Evolutionary conservation across 2,888 invertebrate species (phyloP), one percentile per base, ranked within the genome.

Genomic region (Notodonta dromedarius): DNA sequence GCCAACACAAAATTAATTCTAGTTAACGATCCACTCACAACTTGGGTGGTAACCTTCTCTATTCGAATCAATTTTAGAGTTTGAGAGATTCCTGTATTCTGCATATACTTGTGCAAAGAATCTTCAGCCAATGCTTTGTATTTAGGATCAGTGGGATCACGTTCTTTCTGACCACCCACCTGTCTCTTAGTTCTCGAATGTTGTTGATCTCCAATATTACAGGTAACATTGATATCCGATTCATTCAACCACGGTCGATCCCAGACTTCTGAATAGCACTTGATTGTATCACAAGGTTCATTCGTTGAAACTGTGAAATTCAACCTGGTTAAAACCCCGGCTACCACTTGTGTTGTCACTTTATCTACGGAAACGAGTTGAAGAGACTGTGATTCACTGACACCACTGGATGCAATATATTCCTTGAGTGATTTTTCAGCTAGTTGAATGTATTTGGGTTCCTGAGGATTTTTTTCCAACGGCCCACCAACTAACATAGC

Each of bases 181-280:
- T 65, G 44, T 13, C 71, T 62, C 52, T 71, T 71, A 7, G 39
- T 51, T 48, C 65, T 62, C 12, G 44, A 44, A 39, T 24, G 24
- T 44, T 62, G 48, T 12, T 63, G 12, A 5, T 46, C 55, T 32
- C 59, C 50, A 32, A 63, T 58, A 11, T 69, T 52, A 53, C 82
- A 82, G 4, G 57, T 57, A 0, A 79, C 78, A 4, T 65, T 57
- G n/a, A 80, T 73, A 56, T 94, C 82, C 67, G 86, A 85, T 1
- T 85, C 86, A 0, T 79, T 67, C 14, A 94, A 50, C 96, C 96
- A 96, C 0, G 93, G 86, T 58, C 88, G 90, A 32, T 95, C 93
- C 95, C 95, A 96, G 48, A 95, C 87, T 42, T 83, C 70, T 35
- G 95, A 86, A 40, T 84, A 64, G 68, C 95, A 95, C 16, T 58